phyloP scores from a whole-genome alignment of 1,140 invertebrate genomes.

The Achatina immaculata region DNA sequence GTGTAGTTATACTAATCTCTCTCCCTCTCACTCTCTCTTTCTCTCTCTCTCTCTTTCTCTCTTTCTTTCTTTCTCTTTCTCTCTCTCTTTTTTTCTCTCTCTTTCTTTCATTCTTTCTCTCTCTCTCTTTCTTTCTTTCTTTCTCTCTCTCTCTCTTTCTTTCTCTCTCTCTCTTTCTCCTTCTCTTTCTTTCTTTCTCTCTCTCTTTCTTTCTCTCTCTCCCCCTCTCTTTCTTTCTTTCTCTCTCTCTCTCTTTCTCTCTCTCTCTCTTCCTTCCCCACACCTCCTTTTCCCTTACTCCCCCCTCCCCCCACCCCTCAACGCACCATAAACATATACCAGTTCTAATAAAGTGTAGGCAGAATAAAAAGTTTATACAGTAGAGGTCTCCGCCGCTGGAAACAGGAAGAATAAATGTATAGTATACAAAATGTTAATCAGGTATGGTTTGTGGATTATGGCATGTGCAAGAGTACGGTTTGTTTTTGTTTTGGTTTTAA shows the following conservation, averaged over 20 bases:
- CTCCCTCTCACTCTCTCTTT: background rate
- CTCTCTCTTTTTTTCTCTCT: conserved; percentile 4
- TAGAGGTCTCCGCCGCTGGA: too few species aligned
- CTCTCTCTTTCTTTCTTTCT: background rate
- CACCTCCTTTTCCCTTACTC: too few species aligned
- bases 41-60: background rate
- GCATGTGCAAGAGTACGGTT: too few species aligned
- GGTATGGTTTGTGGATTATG: too few species aligned
- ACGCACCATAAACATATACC: too few species aligned
- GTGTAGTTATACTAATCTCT: background rate
- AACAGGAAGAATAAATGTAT: too few species aligned
- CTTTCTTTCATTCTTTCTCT: background rate
- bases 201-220: background rate
- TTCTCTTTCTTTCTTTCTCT: background rate
- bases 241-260: background rate
- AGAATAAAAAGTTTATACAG: too few species aligned
- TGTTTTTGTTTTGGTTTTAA: too few species aligned
- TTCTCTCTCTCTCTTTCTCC: background rate
- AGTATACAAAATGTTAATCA: too few species aligned
- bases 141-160: background rate
- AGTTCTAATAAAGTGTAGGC: background rate
- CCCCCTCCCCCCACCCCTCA: too few species aligned
- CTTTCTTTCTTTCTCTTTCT: background rate
- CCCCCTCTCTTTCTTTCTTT: background rate
- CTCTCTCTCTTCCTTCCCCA: background rate